Evolutionary conservation across 2,888 invertebrate species (phyloP), one percentile per base, ranked within the genome.

Genomic region (Dicycla oo): DNA sequence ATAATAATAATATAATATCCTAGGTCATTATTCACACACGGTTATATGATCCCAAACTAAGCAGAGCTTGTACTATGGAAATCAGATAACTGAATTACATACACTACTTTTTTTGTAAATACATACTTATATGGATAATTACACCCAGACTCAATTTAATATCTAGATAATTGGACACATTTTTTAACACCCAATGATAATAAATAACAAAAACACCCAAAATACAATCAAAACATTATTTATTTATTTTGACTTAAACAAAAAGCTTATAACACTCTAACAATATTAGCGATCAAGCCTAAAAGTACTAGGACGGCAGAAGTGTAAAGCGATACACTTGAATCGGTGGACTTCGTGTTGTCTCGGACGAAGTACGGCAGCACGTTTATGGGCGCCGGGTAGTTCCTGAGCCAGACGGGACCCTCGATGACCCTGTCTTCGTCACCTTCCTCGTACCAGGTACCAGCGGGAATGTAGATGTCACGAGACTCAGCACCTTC

Each of bases 381-480:
- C 0, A 96, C 93, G 78, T 97, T 94, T 11, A 98, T 88, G 0
- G 97, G 97, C 0, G 98, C 98, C 0, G 96, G 89, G 90, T 98
- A 97, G 86, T 97, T 91, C 69, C 92, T 92, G 8, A 98, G 76
- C 97, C 97, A 97, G 1, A 84, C 87, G 0, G 97, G 97, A 0
- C 98, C 98, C 10, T 86, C 85, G 82, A 96, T 93, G 0, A 89
- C 85, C 0, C 78, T 88, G 0, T 93, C 91, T 0, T 89, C 85
- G 81, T 95, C 91, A 13, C 97, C 97, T 62, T 96, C 97, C 88
- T 97, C 98, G 54, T 93, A 92, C 98, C 98, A 98, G 0, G 88
- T 93, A 2, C 98, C 99, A 8, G 86, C 91, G 0, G 98, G 98
- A 2, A 98, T 95, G 93, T 98, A 98, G 65, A 99, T 96, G 89